Evolutionary conservation across 2,888 invertebrate genomes (phyloP), one percentile per base, ranked within the genome.

Genomic region (Agapetus fuscipes): DNA sequence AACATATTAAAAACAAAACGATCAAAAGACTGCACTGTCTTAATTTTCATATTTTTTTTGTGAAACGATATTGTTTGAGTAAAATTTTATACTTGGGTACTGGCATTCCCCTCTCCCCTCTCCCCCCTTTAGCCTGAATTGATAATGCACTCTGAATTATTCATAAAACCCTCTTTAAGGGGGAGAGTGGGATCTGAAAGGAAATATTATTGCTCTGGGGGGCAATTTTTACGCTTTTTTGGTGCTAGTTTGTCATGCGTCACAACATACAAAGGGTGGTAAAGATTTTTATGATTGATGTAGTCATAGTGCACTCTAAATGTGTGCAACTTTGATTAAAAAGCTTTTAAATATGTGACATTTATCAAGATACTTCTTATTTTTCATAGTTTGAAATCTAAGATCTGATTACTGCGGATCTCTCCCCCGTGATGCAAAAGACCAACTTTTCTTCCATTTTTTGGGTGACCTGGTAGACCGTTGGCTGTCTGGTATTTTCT

Each of bases 61-160:
- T 15, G 13, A 30, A 14, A 14, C 15, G 30, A 14, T 3, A 13
- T 7, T 12, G 30, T 30, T 15, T 5, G 3, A 13, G 13, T 6
- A 15, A 6, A 17, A 15, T 24, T 20, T 10, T 9, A 31, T 10
- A 7, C 16, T 15, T 9, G 5, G 7, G 10, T n/a, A n/a, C n/a
- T n/a, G n/a, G n/a, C n/a, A n/a, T n/a, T n/a, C 6, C 30, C 24
- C 10, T 24, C 11, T 5, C 34, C 9, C 30, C 27, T 17, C 31
- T 17, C 30, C 14, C 17, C 17, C 25, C 37, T 40, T 25, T 44
- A 36, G 14, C 40, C 40, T 34, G 48, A 48, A 48, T 48, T 45
- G 45, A 43, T 48, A 48, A 48, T 48, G 43, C 43, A 48, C 41
- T 47, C 39, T 45, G 48, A 48, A 48, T 48, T 41, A 48, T 48